Evolutionary conservation across 2,888 invertebrate species (phyloP).

Genomic region (Suillia variegata): DNA sequence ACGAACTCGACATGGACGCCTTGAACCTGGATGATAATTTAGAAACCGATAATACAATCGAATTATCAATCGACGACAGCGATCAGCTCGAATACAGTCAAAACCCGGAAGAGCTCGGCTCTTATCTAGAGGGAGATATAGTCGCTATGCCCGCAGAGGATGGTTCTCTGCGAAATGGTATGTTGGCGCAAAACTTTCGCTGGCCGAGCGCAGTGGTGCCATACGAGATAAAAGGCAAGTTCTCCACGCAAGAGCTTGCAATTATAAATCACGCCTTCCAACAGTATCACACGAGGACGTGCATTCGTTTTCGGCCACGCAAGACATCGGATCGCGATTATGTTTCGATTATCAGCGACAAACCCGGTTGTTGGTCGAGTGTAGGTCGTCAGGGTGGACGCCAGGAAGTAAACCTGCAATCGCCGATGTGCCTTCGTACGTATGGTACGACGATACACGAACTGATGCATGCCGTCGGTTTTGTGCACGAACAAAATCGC

Average conservation of each 20-base stretch:
- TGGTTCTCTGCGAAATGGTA: constrained; percentile 65
- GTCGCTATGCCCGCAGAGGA: constrained; percentile 63
- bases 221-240: constrained; percentile 70
- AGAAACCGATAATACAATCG: constrained; percentile 53
- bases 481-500: constrained; percentile 82
- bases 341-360: constrained; percentile 69
- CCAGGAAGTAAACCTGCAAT: constrained; percentile 73
- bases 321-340: constrained; percentile 71
- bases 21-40: constrained; percentile 62
- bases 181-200: constrained; percentile 64
- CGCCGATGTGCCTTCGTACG: constrained; percentile 73
- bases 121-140: constrained; percentile 80
- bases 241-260: constrained; percentile 65
- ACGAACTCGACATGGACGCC: constrained; percentile 38
- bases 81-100: constrained; percentile 40
- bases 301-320: constrained; percentile 72
- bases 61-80: constrained; percentile 32
- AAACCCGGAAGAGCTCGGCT: constrained; percentile 81
- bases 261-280: constrained; percentile 72
- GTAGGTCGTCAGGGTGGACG: constrained; percentile 72
- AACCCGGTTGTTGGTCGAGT: constrained; percentile 80
- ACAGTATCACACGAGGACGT: constrained; percentile 75
- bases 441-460: constrained; percentile 78
- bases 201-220: constrained; percentile 75
- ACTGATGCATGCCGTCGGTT: constrained; percentile 78